These are phyloP conservation scores for Lathronympha strigana DNA, from an alignment of 2,888 invertebrate genomes.

Conservation along the genomic window DNA sequence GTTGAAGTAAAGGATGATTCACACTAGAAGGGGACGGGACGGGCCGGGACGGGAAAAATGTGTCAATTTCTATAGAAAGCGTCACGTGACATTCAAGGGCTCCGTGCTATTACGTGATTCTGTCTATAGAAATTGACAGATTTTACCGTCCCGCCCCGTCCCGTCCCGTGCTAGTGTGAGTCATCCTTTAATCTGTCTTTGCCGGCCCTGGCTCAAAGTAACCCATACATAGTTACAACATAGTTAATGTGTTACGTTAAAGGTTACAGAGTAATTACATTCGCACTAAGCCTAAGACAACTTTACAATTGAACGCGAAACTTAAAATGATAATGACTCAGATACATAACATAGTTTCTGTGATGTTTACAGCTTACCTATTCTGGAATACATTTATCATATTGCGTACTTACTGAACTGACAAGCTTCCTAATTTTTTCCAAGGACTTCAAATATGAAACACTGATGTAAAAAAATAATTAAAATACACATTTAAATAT, in stretches of 20 bases:
- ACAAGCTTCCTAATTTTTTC: slow-evolving; percentile 14
- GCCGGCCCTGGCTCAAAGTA: too few species aligned
- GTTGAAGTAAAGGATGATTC: not conserved
- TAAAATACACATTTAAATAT: too few species aligned
- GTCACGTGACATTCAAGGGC: too few species aligned
- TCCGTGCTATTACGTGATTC: too few species aligned
- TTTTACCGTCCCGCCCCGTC: too few species aligned
- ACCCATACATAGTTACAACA: not conserved
- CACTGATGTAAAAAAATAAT: not conserved
- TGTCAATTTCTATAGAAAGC: too few species aligned
- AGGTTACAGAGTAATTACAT: slow-evolving; percentile 10
- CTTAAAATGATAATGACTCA: slow-evolving; percentile 24
- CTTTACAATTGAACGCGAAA: slow-evolving; percentile 11
- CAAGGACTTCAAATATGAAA: not conserved
- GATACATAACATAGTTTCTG: slow-evolving; percentile 27
- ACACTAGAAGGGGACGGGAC: too few species aligned
- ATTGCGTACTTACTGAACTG: slow-evolving; percentile 27
- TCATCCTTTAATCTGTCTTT: too few species aligned
- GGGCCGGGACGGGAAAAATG: too few species aligned
- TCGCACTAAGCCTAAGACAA: slow-evolving; percentile 15
- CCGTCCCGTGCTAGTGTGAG: too few species aligned
- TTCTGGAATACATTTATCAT: slow-evolving; percentile 35
- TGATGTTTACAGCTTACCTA: slow-evolving; percentile 22
- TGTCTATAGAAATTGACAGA: too few species aligned
- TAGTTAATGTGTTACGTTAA: not conserved